Conservation (phyloP, 2,113 vertebrate genomes). For the Ochotona princeps region DNA sequence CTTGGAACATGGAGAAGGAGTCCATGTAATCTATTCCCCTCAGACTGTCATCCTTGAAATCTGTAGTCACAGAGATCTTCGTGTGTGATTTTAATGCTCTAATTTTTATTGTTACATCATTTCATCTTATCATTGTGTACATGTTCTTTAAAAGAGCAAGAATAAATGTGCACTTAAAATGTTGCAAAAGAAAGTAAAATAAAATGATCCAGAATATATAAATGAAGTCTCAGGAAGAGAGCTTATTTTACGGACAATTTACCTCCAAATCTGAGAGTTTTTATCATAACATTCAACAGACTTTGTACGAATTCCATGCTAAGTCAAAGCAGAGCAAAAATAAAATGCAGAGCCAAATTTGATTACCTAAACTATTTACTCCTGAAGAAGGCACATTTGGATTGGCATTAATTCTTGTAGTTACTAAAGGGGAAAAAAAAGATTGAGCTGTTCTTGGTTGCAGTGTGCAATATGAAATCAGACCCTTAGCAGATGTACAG, state of each 20-base stretch:
- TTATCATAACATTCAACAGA: slow-evolving; percentile 61
- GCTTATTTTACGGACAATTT: slow-evolving; percentile 52
- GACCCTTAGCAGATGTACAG: background rate
- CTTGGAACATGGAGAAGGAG: background rate
- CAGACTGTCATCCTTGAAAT: background rate
- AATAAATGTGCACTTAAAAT: background rate
- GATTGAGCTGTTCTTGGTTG: slow-evolving; percentile 12
- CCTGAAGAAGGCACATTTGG: background rate
- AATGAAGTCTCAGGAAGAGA: slow-evolving; percentile 12
- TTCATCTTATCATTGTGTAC: background rate
- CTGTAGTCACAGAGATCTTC: background rate
- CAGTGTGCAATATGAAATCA: background rate
- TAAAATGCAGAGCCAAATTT: slow-evolving; percentile 51
- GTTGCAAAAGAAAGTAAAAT: background rate
- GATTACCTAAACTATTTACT: slow-evolving; percentile 40
- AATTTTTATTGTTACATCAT: background rate
- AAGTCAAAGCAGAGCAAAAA: slow-evolving; percentile 66
- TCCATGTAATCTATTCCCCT: background rate
- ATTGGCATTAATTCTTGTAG: slow-evolving; percentile 37
- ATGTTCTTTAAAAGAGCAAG: slow-evolving; percentile 60
- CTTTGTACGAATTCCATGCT: slow-evolving; percentile 50
- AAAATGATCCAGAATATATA: background rate
- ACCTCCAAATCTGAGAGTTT: slow-evolving; percentile 59
- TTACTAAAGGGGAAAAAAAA: background rate
- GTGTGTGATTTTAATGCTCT: background rate